Conservation (phyloP, 2,797 vertebrate species). For the Sebastes jordani region DNA sequence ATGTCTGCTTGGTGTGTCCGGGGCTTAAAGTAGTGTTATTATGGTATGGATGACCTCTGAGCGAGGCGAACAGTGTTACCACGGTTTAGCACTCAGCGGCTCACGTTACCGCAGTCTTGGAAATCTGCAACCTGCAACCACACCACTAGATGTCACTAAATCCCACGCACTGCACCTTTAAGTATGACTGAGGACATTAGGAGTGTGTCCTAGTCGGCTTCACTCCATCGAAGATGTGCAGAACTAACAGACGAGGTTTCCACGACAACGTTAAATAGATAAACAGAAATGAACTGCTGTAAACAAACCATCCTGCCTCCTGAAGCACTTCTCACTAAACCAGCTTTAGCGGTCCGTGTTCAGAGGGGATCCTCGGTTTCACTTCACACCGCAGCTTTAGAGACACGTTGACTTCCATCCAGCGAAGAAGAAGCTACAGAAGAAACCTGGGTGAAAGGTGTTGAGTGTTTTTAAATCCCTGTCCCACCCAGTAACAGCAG, state of each 20-base stretch:
- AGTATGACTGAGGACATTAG: neutral
- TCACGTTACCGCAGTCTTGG: too few relatives aligned
- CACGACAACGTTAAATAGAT: slow-evolving; percentile 24
- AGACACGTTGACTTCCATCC: neutral
- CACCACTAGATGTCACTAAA: too few relatives aligned
- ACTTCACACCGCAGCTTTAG: neutral
- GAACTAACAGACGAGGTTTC: neutral
- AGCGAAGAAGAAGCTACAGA: neutral
- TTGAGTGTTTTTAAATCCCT: neutral
- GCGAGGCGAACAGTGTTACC: too few relatives aligned
- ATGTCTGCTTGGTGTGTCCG: too few relatives aligned
- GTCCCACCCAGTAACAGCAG: neutral
- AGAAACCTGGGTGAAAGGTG: neutral
- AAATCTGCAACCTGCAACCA: too few relatives aligned
- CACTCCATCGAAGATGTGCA: neutral
- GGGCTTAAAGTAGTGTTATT: too few relatives aligned
- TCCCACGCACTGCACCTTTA: neutral
- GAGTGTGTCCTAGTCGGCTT: neutral
- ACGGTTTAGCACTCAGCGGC: too few relatives aligned
- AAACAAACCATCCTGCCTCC: slow-evolving; percentile 28
- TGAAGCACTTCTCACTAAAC: neutral
- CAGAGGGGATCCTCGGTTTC: neutral
- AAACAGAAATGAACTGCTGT: slow-evolving; percentile 38
- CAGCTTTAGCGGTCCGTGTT: neutral
- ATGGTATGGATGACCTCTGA: too few relatives aligned